A percentile compares a stretch with the other conserved stretches of the same genome.
Evolutionary conservation across 2,113 vertebrate species (phyloP).

Genomic region (Sceloporus undulatus): DNA sequence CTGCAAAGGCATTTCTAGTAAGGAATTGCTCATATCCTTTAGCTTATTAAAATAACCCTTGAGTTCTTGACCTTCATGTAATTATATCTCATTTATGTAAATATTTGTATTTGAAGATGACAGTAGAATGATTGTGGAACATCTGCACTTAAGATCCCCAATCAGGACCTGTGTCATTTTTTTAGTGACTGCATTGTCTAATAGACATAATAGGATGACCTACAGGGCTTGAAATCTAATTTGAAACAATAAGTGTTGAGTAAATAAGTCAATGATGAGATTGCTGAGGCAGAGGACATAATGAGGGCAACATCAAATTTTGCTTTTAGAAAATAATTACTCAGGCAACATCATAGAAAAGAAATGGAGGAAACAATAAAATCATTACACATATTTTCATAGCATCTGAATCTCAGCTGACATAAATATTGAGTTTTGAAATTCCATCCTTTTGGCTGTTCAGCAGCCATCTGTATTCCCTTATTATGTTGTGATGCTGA

Average conservation of each 20-base stretch:
- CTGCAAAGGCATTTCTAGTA: neutral
- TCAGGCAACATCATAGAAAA: neutral
- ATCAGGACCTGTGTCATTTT: neutral
- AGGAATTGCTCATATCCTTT: neutral
- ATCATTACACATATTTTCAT: constrained; percentile 12
- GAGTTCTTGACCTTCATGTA: constrained; percentile 29
- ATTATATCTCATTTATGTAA: constrained; percentile 28
- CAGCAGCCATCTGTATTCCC: constrained; percentile 51
- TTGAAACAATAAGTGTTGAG: constrained; percentile 18
- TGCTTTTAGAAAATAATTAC: constrained; percentile 1
- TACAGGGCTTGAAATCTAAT: constrained; percentile 32
- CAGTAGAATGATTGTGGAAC: constrained; percentile 14
- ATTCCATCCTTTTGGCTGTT: constrained; percentile 44
- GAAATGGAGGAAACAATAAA: neutral
- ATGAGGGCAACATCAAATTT: constrained; percentile 24
- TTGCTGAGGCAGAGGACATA: constrained; percentile 28
- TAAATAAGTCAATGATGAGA: constrained; percentile 27
- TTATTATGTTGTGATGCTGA: constrained; percentile 32
- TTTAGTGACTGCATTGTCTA: constrained; percentile 5
- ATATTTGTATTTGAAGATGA: constrained; percentile 21
- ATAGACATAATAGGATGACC: constrained; percentile 18
- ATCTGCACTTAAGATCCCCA: neutral
- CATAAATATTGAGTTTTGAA: constrained; percentile 62
- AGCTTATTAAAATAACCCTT: constrained; percentile 35
- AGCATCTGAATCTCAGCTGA: constrained; percentile 29